A percentile compares a stretch with the other conserved stretches of the same genome.
Conservation (phyloP, 2,888 invertebrate genomes). For the Leucophenga maculata region DNA sequence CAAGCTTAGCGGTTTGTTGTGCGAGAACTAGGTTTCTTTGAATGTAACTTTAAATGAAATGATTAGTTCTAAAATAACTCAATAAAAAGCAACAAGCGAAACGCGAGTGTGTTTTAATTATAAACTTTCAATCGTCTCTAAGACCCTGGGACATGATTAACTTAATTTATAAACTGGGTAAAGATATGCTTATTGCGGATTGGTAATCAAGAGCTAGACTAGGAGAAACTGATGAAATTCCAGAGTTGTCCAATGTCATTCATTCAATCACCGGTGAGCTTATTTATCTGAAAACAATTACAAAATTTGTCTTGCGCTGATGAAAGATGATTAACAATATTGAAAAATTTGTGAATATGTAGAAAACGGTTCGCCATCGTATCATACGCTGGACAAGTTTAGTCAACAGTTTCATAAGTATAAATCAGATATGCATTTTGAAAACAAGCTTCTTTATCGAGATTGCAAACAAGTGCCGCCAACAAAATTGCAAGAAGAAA, state of each 20-base stretch:
- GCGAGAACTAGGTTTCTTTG: too few species aligned
- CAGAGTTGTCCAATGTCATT: constrained; percentile 25
- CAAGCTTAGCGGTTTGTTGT: too few species aligned
- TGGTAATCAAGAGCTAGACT: constrained; percentile 39
- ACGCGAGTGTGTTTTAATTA: constrained; percentile 15
- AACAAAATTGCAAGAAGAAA: constrained; percentile 35
- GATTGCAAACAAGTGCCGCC: constrained; percentile 43
- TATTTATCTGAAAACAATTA: constrained; percentile 33
- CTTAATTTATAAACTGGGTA: constrained; percentile 47
- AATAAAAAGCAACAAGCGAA: constrained; percentile 58
- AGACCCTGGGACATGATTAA: too few species aligned
- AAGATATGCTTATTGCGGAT: constrained; percentile 37
- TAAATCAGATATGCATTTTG: constrained; percentile 27
- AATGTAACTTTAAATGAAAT: too few species aligned
- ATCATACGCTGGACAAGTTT: constrained; percentile 29
- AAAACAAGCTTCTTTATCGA: constrained; percentile 33
- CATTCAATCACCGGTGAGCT: constrained; percentile 28
- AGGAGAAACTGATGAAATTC: constrained; percentile 18
- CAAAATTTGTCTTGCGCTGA: constrained; percentile 20
- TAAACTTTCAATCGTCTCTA: constrained; percentile 45
- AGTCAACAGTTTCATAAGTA: constrained; percentile 26
- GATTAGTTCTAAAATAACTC: too few species aligned
- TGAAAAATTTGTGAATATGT: constrained; percentile 24
- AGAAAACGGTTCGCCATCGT: constrained; percentile 40
- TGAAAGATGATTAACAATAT: constrained; percentile 27